A percentile compares a stretch with the other conserved stretches of the same genome.
Evolutionary conservation across 53 echinoderm and acorn worm genomes (phyloP).

Genomic region (Mesocentrotus franciscanus): DNA sequence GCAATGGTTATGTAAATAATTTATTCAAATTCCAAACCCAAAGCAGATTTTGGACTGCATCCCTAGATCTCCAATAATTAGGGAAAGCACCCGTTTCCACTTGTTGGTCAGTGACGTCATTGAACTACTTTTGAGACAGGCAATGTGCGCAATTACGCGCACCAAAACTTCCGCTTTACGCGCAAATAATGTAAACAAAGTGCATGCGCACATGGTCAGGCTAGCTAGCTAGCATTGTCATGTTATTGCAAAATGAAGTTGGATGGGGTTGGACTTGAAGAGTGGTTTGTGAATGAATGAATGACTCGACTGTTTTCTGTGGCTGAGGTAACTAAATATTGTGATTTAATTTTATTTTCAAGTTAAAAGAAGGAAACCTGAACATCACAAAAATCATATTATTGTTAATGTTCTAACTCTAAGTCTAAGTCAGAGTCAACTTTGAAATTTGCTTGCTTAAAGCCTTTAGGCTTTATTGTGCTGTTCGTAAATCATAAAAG

Average conservation of each 20-base stretch:
- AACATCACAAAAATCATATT: too few species aligned
- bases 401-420: too few species aligned
- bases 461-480: too few species aligned
- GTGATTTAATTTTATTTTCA: background rate
- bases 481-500: too few species aligned
- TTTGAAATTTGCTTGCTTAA: too few species aligned
- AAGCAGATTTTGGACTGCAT: background rate
- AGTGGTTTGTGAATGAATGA: background rate
- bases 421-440: too few species aligned
- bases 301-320: too few species aligned
- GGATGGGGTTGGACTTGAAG: background rate
- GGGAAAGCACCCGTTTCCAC: background rate
- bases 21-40: background rate
- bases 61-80: background rate
- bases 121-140: background rate
- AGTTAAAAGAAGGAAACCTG: too few species aligned
- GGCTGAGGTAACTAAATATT: background rate
- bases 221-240: background rate
- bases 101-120: background rate
- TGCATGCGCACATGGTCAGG: background rate
- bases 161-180: constrained; percentile 29
- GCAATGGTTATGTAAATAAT: background rate
- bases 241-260: background rate
- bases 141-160: constrained; percentile 7
- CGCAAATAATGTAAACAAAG: constrained; percentile 47